Percentiles rank a stretch among this genome's conserved stretches.
phyloP scores from a whole-genome alignment of 1,140 invertebrate genomes.

The Drosophila busckii region DNA sequence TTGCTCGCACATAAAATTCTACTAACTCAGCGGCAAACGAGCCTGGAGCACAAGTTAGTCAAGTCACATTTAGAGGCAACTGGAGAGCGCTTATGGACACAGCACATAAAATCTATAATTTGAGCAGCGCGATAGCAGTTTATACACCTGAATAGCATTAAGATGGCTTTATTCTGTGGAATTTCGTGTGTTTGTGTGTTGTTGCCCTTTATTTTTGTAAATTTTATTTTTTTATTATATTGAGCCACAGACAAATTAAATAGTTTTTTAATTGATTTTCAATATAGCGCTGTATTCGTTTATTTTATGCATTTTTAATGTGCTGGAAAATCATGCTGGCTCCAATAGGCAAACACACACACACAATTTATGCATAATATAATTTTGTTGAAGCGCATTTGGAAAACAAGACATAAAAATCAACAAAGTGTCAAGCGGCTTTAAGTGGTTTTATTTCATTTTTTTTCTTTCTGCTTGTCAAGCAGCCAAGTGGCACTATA shows the following conservation, averaged over 20 bases:
- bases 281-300: constrained; percentile 40
- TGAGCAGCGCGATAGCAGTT: constrained; percentile 29
- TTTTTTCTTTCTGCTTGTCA: constrained; percentile 1
- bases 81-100: constrained; percentile 14
- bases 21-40: constrained; percentile 32
- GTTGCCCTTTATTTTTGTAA: constrained; percentile 68
- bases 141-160: constrained; percentile 28
- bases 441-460: constrained; percentile 33
- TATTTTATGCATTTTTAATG: constrained; percentile 68
- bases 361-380: constrained; percentile 55
- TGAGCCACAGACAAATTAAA: constrained; percentile 24
- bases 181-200: no score
- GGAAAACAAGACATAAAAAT: constrained; percentile 55
- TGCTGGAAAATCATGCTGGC: constrained; percentile 38
- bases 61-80: constrained; percentile 39
- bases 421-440: constrained; percentile 63
- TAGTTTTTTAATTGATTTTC: constrained; percentile 74
- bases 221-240: constrained; percentile 68
- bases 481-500: constrained; percentile 26
- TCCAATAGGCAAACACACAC: constrained; percentile 10
- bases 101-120: constrained; percentile 57
- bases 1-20: constrained; percentile 21
- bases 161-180: constrained; percentile 67
- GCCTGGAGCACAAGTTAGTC: background rate
- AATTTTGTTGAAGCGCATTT: constrained; percentile 38